These are phyloP conservation scores for Rhinoderma darwinii DNA, from an alignment of 2,113 vertebrate genomes.

Conservation along the genomic window DNA sequence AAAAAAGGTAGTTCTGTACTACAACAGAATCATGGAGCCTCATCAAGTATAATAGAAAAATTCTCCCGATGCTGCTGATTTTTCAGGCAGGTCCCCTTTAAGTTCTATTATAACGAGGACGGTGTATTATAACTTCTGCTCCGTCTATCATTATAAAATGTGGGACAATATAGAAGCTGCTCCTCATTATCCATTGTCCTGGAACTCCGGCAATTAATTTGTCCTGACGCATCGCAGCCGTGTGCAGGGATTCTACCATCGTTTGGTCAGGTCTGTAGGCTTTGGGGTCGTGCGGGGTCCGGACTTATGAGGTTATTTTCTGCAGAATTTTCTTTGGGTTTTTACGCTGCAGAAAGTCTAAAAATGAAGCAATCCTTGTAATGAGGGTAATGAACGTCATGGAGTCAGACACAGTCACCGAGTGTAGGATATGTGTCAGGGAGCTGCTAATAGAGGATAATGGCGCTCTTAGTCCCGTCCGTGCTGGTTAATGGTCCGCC, in stretches of 20 bases:
- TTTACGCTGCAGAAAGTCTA: slow-evolving; percentile 17
- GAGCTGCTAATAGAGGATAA: slow-evolving; percentile 42
- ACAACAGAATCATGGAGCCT: no score
- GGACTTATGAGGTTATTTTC: slow-evolving; percentile 7
- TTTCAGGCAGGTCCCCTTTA: neutral
- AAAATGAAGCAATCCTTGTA: neutral
- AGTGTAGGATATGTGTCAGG: slow-evolving; percentile 35
- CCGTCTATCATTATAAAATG: neutral
- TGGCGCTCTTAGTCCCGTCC: slow-evolving; percentile 6
- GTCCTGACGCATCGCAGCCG: neutral
- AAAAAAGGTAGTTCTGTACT: no score
- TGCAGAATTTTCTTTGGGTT: slow-evolving; percentile 9
- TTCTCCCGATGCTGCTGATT: no score
- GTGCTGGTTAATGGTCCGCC: slow-evolving; percentile 20
- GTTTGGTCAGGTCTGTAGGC: neutral
- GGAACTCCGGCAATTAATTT: neutral
- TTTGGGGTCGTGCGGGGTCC: neutral
- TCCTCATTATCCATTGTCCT: neutral
- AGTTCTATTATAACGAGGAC: neutral
- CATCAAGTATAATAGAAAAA: no score
- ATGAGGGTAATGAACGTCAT: slow-evolving; percentile 34
- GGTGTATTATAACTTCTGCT: neutral
- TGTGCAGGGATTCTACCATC: neutral
- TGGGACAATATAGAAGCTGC: neutral
- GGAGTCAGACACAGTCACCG: slow-evolving; percentile 1